Evolutionary conservation across 1,140 invertebrate genomes (phyloP).

Genomic region (Spodoptera frugiperda): DNA sequence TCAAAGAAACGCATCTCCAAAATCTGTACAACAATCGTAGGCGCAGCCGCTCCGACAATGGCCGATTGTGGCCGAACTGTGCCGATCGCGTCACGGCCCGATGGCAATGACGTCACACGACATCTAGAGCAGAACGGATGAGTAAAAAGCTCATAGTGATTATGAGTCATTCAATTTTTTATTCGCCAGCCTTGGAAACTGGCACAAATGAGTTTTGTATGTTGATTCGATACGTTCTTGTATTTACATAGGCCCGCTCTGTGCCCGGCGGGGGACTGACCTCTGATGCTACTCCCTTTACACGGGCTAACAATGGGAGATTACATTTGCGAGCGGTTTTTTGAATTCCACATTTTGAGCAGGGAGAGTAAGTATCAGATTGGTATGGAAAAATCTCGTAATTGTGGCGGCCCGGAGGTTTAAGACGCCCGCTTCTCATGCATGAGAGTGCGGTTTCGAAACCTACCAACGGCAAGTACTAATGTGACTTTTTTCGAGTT

Average conservation of each 20-base stretch:
- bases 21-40: not conserved
- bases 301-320: too few relatives aligned
- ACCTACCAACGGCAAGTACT: too few relatives aligned
- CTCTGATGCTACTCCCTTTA: not conserved
- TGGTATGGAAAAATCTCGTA: too few relatives aligned
- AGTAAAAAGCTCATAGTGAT: not conserved
- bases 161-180: constrained; percentile 1
- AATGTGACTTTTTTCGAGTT: too few relatives aligned
- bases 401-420: too few relatives aligned
- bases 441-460: too few relatives aligned
- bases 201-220: not conserved
- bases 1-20: constrained; percentile 16
- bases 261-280: not conserved
- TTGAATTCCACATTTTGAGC: too few relatives aligned
- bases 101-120: constrained; percentile 7
- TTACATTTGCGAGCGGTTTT: too few relatives aligned
- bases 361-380: too few relatives aligned
- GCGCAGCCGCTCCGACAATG: not conserved
- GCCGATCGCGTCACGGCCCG: constrained; percentile 24
- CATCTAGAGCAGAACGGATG: constrained; percentile 25
- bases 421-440: too few relatives aligned
- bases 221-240: constrained; percentile 3
- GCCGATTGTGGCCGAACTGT: constrained; percentile 9
- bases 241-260: not conserved
- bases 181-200: not conserved